phyloP scores from a whole-genome alignment of 1,140 invertebrate genomes.

The Pissodes strobi region DNA sequence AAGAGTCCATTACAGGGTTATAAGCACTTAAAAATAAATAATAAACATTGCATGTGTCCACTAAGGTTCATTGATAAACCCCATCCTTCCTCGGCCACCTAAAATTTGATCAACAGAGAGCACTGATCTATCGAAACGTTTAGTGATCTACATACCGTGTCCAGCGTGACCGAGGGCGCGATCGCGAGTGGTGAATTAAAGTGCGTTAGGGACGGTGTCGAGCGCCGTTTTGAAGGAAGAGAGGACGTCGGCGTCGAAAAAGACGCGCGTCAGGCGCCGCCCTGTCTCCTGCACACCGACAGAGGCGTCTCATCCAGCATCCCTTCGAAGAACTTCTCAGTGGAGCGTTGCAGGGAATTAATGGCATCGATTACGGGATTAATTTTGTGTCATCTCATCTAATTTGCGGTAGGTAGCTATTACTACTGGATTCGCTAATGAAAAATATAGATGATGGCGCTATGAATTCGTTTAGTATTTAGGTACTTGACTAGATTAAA shows the following conservation, averaged over 20 bases:
- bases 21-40: too few species aligned
- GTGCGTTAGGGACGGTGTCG: conserved; percentile 23
- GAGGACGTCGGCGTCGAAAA: conserved; percentile 38
- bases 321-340: background rate
- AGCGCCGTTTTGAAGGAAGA: conserved; percentile 32
- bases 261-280: conserved; percentile 40
- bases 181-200: conserved; percentile 15
- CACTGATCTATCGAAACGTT: too few species aligned
- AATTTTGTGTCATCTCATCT: background rate
- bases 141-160: too few species aligned
- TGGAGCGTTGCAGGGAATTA: conserved; percentile 12
- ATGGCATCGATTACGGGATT: conserved; percentile 19
- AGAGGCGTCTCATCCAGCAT: conserved; percentile 31
- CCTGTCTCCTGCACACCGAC: conserved; percentile 38
- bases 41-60: too few species aligned
- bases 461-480: too few species aligned
- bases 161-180: conserved; percentile 14
- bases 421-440: too few species aligned
- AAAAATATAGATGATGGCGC: too few species aligned
- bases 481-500: too few species aligned
- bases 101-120: too few species aligned
- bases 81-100: background rate
- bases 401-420: background rate
- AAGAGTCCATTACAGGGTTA: too few species aligned
- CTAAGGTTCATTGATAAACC: background rate